Conservation (phyloP, 2,888 invertebrate genomes). For the Allolobophora icterica region DNA sequence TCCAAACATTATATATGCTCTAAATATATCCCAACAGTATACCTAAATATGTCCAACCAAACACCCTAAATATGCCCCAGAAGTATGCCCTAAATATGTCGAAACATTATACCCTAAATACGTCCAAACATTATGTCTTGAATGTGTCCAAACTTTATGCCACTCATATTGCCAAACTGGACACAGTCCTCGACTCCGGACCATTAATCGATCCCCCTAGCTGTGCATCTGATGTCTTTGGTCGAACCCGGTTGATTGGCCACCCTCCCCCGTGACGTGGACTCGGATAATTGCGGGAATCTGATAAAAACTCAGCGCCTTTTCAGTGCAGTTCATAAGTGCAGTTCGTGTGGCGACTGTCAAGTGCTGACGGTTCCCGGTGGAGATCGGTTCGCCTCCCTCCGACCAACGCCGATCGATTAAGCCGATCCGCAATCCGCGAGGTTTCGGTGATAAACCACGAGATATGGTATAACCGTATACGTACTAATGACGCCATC, state of each 20-base stretch:
- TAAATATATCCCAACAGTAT: too few species aligned
- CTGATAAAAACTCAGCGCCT: slow-evolving; percentile 5
- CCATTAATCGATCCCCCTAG: background rate
- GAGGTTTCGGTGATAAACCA: background rate
- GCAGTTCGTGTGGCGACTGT: background rate
- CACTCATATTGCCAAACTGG: background rate
- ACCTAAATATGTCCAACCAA: too few species aligned
- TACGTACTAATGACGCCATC: slow-evolving; percentile 9
- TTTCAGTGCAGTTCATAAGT: background rate
- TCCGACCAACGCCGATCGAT: background rate
- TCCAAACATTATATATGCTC: too few species aligned
- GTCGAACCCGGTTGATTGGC: background rate
- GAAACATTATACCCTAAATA: too few species aligned
- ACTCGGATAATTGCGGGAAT: background rate
- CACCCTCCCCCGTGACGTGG: background rate
- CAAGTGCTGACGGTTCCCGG: background rate
- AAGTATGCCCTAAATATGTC: too few species aligned
- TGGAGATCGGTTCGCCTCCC: background rate
- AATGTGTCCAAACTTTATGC: background rate
- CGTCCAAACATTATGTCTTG: too few species aligned
- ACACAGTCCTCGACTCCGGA: background rate
- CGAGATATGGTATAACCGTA: background rate
- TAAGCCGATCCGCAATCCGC: background rate
- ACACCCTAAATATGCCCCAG: too few species aligned
- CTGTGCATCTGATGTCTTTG: background rate